Conservation (phyloP, 2,888 invertebrate genomes). For the Xylocampa areola region DNA sequence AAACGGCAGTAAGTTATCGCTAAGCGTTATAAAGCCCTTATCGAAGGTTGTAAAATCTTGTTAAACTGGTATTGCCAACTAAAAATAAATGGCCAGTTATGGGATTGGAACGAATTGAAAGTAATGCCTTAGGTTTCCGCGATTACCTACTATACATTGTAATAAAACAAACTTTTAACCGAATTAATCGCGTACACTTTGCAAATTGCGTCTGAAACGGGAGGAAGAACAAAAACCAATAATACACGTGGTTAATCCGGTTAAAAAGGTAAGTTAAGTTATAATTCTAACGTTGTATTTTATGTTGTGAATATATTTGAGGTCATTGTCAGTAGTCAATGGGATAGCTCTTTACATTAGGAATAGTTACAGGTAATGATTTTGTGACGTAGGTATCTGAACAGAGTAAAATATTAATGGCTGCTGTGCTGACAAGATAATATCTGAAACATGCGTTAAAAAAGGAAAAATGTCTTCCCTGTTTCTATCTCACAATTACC, state of each 20-base stretch:
- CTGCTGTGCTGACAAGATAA: no score
- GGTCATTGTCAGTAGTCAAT: conserved; percentile 17
- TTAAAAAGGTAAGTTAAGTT: no score
- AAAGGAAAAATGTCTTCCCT: neutral
- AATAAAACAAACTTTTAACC: no score
- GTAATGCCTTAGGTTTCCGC: no score
- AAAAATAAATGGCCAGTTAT: conserved; percentile 49
- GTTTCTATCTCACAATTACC: neutral
- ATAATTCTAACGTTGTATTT: no score
- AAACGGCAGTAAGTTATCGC: conserved; percentile 29
- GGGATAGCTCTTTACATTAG: conserved; percentile 10
- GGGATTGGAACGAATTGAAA: conserved; percentile 24
- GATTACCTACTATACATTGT: no score
- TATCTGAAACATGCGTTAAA: no score
- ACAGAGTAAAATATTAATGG: no score
- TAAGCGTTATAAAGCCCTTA: conserved; percentile 9
- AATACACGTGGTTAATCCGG: no score
- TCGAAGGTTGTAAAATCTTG: conserved; percentile 31
- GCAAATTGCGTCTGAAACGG: no score
- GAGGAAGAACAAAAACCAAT: no score
- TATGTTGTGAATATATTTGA: conserved; percentile 23
- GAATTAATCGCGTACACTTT: no score
- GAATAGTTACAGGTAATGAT: conserved; percentile 1
- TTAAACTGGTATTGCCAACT: conserved; percentile 35
- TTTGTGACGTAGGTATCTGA: conserved; percentile 1